These are phyloP conservation scores for Choristoneura rosaceana DNA, from an alignment of 2,888 invertebrate species.

Conservation along the genomic window DNA sequence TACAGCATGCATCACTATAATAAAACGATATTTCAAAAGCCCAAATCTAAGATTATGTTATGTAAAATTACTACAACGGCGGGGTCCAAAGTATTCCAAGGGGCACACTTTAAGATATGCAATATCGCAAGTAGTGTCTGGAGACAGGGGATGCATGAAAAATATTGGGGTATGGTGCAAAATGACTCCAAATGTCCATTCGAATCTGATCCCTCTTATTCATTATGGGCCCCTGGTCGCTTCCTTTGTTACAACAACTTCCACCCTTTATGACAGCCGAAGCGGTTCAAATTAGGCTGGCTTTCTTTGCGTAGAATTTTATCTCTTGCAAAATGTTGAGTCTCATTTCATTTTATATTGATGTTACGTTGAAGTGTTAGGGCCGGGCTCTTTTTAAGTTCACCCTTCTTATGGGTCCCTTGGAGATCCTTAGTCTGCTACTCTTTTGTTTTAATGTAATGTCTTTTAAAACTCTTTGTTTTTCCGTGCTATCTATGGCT, in stretches of 20 bases:
- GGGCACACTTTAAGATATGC: conserved; percentile 69
- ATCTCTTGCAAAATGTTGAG: conserved; percentile 43
- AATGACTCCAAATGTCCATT: conserved; percentile 60
- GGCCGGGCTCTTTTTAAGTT: conserved; percentile 42
- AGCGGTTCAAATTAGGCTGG: conserved; percentile 41
- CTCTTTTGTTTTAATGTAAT: conserved; percentile 42
- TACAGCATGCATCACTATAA: neutral
- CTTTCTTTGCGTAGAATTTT: conserved; percentile 39
- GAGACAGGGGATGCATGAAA: conserved; percentile 56
- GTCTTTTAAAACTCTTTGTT: conserved; percentile 35
- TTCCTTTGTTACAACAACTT: conserved; percentile 34
- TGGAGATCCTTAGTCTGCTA: conserved; percentile 38
- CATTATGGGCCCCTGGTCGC: conserved; percentile 45
- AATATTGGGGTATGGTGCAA: conserved; percentile 57
- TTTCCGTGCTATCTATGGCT: conserved; percentile 6
- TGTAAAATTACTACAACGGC: conserved; percentile 63
- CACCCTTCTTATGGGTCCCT: conserved; percentile 41
- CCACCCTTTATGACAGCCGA: conserved; percentile 32
- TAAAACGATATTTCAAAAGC: conserved; percentile 33
- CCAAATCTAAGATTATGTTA: conserved; percentile 59
- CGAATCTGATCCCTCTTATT: conserved; percentile 49
- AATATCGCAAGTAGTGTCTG: conserved; percentile 61
- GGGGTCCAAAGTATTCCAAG: conserved; percentile 60
- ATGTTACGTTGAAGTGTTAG: conserved; percentile 47
- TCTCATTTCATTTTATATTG: conserved; percentile 52